Evolutionary conservation across 2,888 invertebrate genomes (phyloP).

Genomic region (Dryobotodes eremita): DNA sequence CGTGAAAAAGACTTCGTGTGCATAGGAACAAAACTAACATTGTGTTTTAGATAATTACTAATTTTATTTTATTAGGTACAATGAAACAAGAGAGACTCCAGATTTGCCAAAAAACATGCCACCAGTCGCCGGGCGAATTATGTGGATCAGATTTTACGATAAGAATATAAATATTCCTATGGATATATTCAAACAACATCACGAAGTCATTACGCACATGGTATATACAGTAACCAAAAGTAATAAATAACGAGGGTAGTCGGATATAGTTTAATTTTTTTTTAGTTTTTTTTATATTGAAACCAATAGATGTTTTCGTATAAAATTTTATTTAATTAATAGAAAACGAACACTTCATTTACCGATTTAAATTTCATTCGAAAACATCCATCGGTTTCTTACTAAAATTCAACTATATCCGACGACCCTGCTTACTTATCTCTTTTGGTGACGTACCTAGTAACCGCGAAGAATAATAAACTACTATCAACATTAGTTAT

Average conservation of each 20-base stretch:
- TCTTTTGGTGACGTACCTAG: too few species aligned
- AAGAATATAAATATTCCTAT: slow-evolving; percentile 94
- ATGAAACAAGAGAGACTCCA: slow-evolving; percentile 94
- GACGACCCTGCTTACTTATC: too few species aligned
- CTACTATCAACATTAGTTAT: not conserved
- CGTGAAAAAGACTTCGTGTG: not conserved
- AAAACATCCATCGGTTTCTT: too few species aligned
- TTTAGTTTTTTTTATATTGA: too few species aligned
- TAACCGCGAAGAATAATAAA: too few species aligned
- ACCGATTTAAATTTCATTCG: too few species aligned
- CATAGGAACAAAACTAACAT: not conserved
- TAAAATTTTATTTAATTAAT: not conserved
- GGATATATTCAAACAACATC: slow-evolving; percentile 88
- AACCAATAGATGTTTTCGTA: too few species aligned
- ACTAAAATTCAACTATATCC: too few species aligned
- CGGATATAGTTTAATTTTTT: too few species aligned
- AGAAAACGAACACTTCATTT: too few species aligned
- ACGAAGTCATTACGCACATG: slow-evolving; percentile 88
- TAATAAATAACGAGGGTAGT: too few species aligned
- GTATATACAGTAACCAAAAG: slow-evolving; percentile 63
- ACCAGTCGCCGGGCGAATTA: slow-evolving; percentile 94
- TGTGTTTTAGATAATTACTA: not conserved
- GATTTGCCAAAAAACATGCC: slow-evolving; percentile 94
- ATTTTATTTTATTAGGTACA: slow-evolving; percentile 89
- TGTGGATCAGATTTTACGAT: slow-evolving; percentile 95